Evolutionary conservation across 2,888 invertebrate genomes (phyloP).

Genomic region (Notodonta ziczac): DNA sequence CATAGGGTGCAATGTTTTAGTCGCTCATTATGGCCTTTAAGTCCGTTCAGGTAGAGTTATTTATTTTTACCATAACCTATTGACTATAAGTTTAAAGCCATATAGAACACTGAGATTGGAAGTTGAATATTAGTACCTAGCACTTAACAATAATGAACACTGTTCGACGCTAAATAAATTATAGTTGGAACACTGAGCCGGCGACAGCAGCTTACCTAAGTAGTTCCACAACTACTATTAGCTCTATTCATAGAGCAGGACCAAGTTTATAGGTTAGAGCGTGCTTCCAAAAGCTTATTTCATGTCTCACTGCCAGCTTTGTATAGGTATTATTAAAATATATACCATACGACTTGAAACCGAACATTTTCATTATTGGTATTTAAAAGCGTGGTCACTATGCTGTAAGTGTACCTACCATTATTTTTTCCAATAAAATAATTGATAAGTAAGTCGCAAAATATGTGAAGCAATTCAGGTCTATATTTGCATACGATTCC

Average conservation of each 20-base stretch:
- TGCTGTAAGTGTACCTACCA: too few relatives aligned
- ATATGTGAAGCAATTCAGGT: background rate
- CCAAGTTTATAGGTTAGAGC: constrained; percentile 38
- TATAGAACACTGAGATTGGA: background rate
- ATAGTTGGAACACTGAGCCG: constrained; percentile 34
- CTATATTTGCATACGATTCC: background rate
- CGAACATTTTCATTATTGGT: too few relatives aligned
- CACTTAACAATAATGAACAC: constrained; percentile 35
- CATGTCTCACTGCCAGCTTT: constrained; percentile 26
- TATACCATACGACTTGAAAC: too few relatives aligned
- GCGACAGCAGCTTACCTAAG: constrained; percentile 45
- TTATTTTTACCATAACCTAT: too few relatives aligned
- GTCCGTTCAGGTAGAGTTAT: too few relatives aligned
- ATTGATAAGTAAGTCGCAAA: background rate
- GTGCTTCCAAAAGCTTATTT: constrained; percentile 28
- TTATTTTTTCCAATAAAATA: too few relatives aligned
- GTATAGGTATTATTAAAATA: constrained; percentile 9
- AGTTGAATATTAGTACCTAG: background rate
- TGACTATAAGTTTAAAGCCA: too few relatives aligned
- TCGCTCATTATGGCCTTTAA: too few relatives aligned
- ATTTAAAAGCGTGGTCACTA: too few relatives aligned
- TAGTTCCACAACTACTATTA: constrained; percentile 44
- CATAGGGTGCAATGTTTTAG: too few relatives aligned
- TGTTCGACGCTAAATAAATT: constrained; percentile 47
- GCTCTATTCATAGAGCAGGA: constrained; percentile 42